Base-by-base conservation (phyloP, 2,888 invertebrate species). In the Epistrophe grossulariae region DNA sequence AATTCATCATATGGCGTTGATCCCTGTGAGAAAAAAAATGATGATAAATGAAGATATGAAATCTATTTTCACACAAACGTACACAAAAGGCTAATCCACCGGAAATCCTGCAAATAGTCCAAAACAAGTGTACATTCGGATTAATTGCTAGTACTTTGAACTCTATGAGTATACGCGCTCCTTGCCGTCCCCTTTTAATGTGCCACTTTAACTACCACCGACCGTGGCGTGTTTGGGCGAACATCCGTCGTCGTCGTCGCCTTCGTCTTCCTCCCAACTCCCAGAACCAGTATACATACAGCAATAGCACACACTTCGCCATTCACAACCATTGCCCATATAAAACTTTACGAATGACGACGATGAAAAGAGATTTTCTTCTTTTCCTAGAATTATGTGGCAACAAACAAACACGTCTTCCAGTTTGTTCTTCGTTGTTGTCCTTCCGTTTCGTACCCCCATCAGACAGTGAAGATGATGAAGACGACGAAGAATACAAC, bases 41-140 rank as follows among this genome's bases (percentile, higher is more conserved):
- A 38, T 11, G 10, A 43, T 68, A 24, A 31, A 38, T 35, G 60
- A 43, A 74, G 52, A 81, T 62, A 43, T 59, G 52, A 35, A 48
- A 73, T 78, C 84, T 85, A 85, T 72, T 64, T 82, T n/a, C 82
- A 82, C 60, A 19, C 55, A 55, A 52, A 70, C 52, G 10, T 43
- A 19, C 70, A 40, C 55, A 55, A 40, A 40, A 13, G 78, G 17
- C 84, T 77, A 82, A 78, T 85, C 78, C 73, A 74, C 85, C 78
- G 85, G 85, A 85, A 85, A 85, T 85, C 85, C 85, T 73, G 78
- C 64, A 79, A 79, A 84, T 82, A 82, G 85, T 82, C 73, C 43
- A 74, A 85, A 82, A 66, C 77, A 78, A 82, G 82, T 82, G 78
- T 73, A 62, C 73, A 74, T 74, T 78, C 78, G 62, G 68, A 82